phyloP scores from a whole-genome alignment of 2,113 vertebrate genomes.

The Dunckerocampus dactyliophorus region DNA sequence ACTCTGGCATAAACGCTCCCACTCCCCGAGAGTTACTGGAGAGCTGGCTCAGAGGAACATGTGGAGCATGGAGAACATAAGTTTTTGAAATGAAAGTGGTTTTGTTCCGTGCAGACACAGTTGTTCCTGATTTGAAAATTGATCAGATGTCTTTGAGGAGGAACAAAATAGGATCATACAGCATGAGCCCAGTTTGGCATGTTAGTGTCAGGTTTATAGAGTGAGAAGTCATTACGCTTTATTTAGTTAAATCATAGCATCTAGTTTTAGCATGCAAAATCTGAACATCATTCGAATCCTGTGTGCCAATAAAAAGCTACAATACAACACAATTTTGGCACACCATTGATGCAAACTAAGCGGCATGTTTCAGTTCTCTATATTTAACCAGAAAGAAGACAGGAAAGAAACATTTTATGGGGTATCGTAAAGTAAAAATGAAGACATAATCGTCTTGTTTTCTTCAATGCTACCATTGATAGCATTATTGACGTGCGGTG shows the following conservation, averaged over 20 bases:
- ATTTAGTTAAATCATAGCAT: not conserved
- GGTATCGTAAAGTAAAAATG: too few relatives aligned
- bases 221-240: not conserved
- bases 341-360: not conserved
- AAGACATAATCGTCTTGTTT: too few relatives aligned
- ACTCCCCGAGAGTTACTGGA: not conserved
- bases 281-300: not conserved
- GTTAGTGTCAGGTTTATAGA: not conserved
- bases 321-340: not conserved
- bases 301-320: not conserved
- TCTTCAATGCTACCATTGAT: too few relatives aligned
- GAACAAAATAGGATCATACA: not conserved
- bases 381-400: too few relatives aligned
- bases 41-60: not conserved
- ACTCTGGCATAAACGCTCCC: conserved; percentile 16
- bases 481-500: too few relatives aligned
- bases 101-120: conserved; percentile 9
- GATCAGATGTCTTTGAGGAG: not conserved
- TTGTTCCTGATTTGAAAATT: conserved; percentile 13
- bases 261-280: not conserved
- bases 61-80: conserved; percentile 1
- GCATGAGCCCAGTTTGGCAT: not conserved
- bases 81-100: conserved; percentile 7
- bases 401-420: too few relatives aligned
- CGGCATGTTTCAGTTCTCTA: too few relatives aligned